Conservation (phyloP, 2,888 invertebrate genomes). For the Trachelus tabidus region DNA sequence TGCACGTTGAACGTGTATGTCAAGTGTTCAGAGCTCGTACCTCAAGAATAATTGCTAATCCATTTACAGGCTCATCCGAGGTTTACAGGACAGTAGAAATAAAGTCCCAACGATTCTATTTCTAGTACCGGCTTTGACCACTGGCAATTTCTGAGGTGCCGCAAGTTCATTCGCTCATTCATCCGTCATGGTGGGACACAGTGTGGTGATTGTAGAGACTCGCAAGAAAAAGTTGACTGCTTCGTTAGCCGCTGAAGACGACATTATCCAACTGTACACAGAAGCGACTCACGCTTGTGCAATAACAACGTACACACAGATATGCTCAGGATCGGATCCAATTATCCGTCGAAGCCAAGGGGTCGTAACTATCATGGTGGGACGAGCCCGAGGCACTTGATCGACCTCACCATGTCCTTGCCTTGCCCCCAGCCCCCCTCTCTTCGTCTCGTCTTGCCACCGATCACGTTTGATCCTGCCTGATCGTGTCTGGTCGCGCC, state of each 20-base stretch:
- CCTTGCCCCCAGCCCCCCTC: neutral
- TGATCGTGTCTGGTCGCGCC: neutral
- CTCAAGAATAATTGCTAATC: neutral
- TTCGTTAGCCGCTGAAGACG: neutral
- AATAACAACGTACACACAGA: neutral
- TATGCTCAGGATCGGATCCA: neutral
- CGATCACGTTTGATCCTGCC: neutral
- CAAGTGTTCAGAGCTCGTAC: neutral
- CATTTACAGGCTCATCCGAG: neutral
- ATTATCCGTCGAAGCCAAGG: neutral
- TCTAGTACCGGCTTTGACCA: neutral
- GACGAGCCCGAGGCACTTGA: neutral
- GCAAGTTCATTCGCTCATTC: neutral
- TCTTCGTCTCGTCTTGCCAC: neutral
- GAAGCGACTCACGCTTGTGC: neutral
- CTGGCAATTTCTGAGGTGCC: neutral
- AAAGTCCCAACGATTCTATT: neutral
- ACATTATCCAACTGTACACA: neutral
- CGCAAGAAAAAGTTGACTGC: neutral
- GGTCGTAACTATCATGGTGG: neutral
- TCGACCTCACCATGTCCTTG: neutral
- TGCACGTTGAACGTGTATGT: neutral
- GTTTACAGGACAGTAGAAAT: neutral
- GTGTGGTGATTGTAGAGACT: neutral
- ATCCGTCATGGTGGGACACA: neutral